A percentile compares a stretch with the other conserved stretches of the same genome.
Evolutionary conservation across 2,797 vertebrate species (phyloP).

Genomic region (Chaunax sp.): DNA sequence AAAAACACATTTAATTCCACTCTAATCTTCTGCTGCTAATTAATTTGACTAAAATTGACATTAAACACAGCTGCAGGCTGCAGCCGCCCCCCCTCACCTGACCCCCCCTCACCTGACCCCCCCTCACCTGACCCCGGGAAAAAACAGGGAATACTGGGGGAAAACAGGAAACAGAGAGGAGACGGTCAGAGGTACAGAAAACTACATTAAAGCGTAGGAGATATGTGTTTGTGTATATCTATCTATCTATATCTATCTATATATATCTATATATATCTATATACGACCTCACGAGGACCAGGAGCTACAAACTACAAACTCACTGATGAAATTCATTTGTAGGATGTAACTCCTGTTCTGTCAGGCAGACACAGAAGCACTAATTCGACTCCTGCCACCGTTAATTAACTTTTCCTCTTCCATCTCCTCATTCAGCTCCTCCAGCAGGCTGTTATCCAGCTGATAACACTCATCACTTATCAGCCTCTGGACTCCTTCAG

Average conservation of each 20-base stretch:
- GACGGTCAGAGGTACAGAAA: too few species aligned
- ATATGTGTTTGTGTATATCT: too few species aligned
- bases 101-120: too few species aligned
- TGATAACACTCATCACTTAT: conserved; percentile 44
- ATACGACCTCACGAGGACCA: too few species aligned
- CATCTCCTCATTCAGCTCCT: conserved; percentile 14
- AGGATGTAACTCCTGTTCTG: too few species aligned
- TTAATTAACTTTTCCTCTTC: conserved; percentile 64
- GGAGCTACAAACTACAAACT: too few species aligned
- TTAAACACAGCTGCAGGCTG: conserved; percentile 11
- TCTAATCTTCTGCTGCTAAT: conserved; percentile 59
- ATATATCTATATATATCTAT: too few species aligned
- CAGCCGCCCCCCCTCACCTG: too few species aligned
- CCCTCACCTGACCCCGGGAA: conserved; percentile 10
- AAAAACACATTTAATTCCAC: conserved; percentile 35
- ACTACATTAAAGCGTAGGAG: too few species aligned
- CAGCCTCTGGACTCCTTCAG: conserved; percentile 5
- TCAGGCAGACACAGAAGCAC: conserved; percentile 1
- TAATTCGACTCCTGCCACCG: conserved; percentile 51
- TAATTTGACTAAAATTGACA: conserved; percentile 47
- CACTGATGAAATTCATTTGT: too few species aligned
- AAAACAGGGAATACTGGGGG: background rate
- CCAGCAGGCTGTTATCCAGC: conserved; percentile 15
- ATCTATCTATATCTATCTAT: too few species aligned
- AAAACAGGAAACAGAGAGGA: background rate